Percentiles rank a stretch among this genome's conserved stretches.
phyloP scores from a whole-genome alignment of 1,140 invertebrate species.

The Melanaphis sacchari region DNA sequence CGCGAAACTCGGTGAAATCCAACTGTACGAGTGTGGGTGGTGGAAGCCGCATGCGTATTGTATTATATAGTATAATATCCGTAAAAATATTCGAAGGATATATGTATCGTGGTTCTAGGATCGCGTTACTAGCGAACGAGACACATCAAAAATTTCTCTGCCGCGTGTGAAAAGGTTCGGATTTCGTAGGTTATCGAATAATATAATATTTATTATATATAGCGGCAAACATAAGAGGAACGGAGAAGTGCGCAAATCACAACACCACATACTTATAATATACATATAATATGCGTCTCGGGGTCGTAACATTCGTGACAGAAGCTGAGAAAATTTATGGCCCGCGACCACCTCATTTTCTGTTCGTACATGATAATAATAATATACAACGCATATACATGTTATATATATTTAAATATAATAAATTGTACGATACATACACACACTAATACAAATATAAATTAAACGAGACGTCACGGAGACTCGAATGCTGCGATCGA shows the following conservation, averaged over 20 bases:
- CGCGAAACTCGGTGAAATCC: neutral
- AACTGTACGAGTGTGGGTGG: neutral
- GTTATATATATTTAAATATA: constrained; percentile 7
- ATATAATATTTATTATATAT: neutral
- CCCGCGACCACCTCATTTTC: neutral
- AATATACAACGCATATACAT: neutral
- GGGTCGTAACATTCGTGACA: constrained; percentile 37
- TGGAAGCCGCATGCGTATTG: neutral
- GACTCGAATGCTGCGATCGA: neutral
- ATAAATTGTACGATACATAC: constrained; percentile 33
- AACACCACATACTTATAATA: neutral
- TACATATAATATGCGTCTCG: neutral
- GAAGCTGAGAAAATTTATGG: constrained; percentile 25
- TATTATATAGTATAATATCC: neutral
- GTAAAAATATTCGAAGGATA: neutral
- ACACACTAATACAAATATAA: constrained; percentile 12
- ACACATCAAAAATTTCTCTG: constrained; percentile 24
- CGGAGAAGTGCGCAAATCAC: neutral
- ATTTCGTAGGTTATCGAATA: constrained; percentile 9
- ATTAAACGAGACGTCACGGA: constrained; percentile 41
- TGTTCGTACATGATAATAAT: neutral
- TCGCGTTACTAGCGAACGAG: constrained; percentile 17
- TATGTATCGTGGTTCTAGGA: constrained; percentile 19
- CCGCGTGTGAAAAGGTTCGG: neutral
- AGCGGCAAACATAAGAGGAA: neutral